Evolutionary conservation across 2,797 vertebrate genomes (phyloP), one percentile per base, ranked within the genome.

Genomic region (Manis javanica): DNA sequence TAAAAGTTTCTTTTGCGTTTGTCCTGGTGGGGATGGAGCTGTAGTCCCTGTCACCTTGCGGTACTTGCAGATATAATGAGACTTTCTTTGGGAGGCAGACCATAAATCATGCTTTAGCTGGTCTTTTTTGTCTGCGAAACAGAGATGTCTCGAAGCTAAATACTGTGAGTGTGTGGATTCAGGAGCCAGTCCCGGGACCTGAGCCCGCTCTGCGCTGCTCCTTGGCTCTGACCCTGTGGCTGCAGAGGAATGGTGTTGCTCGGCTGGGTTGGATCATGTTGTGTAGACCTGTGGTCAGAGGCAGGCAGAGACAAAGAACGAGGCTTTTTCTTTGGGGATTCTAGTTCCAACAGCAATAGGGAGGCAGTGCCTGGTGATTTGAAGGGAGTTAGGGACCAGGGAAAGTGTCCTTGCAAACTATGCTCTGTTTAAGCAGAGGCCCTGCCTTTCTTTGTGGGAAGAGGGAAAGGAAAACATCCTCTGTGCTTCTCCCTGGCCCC

Each of bases 1-100:
- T 59, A 21, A 71, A 95, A 92, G 88, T 96, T 94, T 77, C 82
- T 95, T 96, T 92, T 96, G 85, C 79, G 72, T 88, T 89, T 90
- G 92, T 86, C 91, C 88, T 72, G 66, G 53, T 69, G 96, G 91
- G 92, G 87, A 83, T 19, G n/a, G 86, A 84, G 53, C 83, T 37
- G 10, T 31, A 16, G 90, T 89, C 83, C 79, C 75, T 69, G 71
- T 92, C 94, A 91, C 92, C 88, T 12, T 26, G 64, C 1, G 39
- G 74, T 75, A 31, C 63, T 95, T 68, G 85, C 9, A 83, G 91
- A 57, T 91, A 96, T 92, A 89, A 96, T 18, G 94, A 96, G 90
- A 26, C 61, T 94, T 57, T 91, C 84, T 89, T 39, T 90, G 97
- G 95, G 96, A 96, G 88, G 91, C 16, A 37, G 57, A 53, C 61